Base-by-base conservation (phyloP, 1,140 invertebrate genomes). In the Conus ventricosus region DNA sequence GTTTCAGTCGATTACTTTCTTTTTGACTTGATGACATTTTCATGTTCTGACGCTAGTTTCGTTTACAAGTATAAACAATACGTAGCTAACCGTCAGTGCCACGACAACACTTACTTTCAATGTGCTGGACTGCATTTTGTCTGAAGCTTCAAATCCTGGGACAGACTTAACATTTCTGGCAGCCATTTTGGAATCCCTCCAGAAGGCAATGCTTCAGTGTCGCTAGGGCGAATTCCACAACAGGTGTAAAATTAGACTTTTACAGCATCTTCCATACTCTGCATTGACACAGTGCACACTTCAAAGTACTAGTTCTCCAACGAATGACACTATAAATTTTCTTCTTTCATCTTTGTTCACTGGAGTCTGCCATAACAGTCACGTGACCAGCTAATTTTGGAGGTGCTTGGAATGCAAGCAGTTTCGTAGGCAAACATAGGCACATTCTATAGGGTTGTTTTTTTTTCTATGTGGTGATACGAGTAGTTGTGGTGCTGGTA, bases 71-170 rank as follows among this genome's bases (percentile, higher is more conserved):
- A 13, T n/a, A 51, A 51, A 53, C 53, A 20, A 63, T 81, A 78
- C 20, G 23, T 27, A 54, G 23, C 4, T 53, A 17, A 51, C n/a
- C 23, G 51, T 76, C 57, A 55, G 5, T n/a, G 60, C 53, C 13
- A 57, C 27, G 10, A 80, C 17, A 15, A 51, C 54, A 87, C 84
- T 60, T 92, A 94, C 93, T 92, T 94, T 94, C 81, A 94, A 88
- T 39, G 93, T 94, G 87, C 92, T 94, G 5, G 93, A 94, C 87
- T 94, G 93, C 75, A 94, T 89, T 90, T 93, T 94, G 39, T 93
- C 93, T 17, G 71, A 51, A 55, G 75, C 39, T 17, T 87, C 85
- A 87, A 87, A 87, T 54, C 71, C 51, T 57, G 85, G 85, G 17
- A 87, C 15, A 80, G 67, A 78, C 75, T 87, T 87, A 71, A 87